Evolutionary conservation across 2,797 vertebrate species (phyloP).

Genomic region (Australoheros facetus): DNA sequence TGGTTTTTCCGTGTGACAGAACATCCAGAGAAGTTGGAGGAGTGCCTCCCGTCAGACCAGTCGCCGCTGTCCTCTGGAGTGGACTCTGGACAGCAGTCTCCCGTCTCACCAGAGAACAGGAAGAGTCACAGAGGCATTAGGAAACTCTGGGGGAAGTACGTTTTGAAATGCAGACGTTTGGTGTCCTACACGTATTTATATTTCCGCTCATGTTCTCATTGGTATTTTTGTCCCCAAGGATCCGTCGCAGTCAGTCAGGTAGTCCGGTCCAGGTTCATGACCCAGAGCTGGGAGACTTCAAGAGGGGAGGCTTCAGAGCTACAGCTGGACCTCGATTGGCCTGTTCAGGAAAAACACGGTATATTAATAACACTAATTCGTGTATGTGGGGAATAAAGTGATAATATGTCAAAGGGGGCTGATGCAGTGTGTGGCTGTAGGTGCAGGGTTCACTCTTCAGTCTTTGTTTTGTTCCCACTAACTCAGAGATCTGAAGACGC

Average conservation of each 20-base stretch:
- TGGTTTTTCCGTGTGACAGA: conserved; percentile 68
- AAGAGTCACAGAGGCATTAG: conserved; percentile 92
- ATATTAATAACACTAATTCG: neutral
- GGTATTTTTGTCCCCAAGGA: conserved; percentile 76
- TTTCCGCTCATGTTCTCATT: neutral
- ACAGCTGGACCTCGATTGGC: conserved; percentile 91
- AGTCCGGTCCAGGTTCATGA: conserved; percentile 87
- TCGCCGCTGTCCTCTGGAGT: conserved; percentile 87
- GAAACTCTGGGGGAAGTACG: conserved; percentile 98
- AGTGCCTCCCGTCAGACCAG: conserved; percentile 83
- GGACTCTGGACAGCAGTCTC: conserved; percentile 89
- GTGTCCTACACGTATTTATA: neutral
- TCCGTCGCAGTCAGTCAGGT: conserved; percentile 94
- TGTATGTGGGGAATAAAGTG: neutral
- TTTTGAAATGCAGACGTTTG: conserved; percentile 8
- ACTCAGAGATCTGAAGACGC: conserved; percentile 86
- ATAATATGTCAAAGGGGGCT: neutral
- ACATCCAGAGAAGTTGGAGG: conserved; percentile 81
- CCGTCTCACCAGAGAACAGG: conserved; percentile 88
- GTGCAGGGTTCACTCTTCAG: neutral
- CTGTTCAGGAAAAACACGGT: conserved; percentile 79
- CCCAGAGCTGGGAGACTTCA: conserved; percentile 87
- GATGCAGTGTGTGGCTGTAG: neutral
- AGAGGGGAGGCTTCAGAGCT: conserved; percentile 90
- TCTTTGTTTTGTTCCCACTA: neutral